These are phyloP conservation scores for Euura saliciscinereae DNA, from an alignment of 1,140 invertebrate genomes.

Conservation along the genomic window DNA sequence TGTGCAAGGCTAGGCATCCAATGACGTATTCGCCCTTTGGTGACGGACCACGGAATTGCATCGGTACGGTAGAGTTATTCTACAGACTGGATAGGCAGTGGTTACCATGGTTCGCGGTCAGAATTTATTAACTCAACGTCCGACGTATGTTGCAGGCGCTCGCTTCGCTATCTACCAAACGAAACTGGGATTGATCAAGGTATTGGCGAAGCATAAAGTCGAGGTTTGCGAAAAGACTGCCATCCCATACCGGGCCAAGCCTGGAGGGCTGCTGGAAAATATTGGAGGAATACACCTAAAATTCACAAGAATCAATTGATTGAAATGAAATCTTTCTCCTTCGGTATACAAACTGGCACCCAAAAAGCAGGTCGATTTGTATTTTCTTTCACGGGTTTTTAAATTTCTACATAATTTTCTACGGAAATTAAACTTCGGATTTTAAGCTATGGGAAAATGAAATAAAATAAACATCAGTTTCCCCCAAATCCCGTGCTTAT, in stretches of 20 bases:
- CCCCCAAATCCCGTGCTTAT: too few relatives aligned
- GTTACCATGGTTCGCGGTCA: background rate
- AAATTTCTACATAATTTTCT: too few relatives aligned
- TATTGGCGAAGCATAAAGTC: conserved; percentile 54
- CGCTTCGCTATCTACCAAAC: conserved; percentile 57
- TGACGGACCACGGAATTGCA: conserved; percentile 70
- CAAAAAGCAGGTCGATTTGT: too few relatives aligned
- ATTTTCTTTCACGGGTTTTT: too few relatives aligned
- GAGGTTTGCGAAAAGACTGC: conserved; percentile 43
- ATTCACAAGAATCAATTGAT: conserved; percentile 26
- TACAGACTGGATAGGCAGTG: conserved; percentile 9
- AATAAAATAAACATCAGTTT: too few relatives aligned
- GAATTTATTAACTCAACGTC: background rate
- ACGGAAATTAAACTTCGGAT: too few relatives aligned
- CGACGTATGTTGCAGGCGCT: conserved; percentile 33
- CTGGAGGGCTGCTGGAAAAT: conserved; percentile 22
- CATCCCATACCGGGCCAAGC: conserved; percentile 34
- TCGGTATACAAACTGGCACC: too few relatives aligned
- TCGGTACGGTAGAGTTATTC: conserved; percentile 46
- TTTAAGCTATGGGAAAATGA: too few relatives aligned
- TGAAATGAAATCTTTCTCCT: too few relatives aligned
- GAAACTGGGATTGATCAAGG: conserved; percentile 55
- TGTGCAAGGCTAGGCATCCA: conserved; percentile 56
- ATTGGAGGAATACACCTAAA: conserved; percentile 36
- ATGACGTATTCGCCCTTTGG: conserved; percentile 73